Conservation (phyloP, 2,888 invertebrate species). For the Drosophila siamana region DNA sequence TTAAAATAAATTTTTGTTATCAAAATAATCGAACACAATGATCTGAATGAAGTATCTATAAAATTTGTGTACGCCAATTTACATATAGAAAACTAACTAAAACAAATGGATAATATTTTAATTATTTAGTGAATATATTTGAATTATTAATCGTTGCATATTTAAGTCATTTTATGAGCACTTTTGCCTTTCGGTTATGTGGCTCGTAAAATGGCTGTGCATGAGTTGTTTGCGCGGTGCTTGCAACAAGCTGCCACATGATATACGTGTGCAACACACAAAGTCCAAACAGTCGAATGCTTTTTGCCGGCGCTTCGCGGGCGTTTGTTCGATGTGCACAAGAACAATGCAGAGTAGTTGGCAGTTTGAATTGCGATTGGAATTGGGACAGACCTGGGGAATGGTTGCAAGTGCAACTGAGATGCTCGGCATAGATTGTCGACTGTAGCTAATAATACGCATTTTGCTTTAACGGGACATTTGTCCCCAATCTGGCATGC, state of each 20-base stretch:
- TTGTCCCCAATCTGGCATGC: slow-evolving; percentile 66
- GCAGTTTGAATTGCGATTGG: slow-evolving; percentile 32
- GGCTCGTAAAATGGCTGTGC: slow-evolving; percentile 10
- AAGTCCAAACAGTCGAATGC: slow-evolving; percentile 6
- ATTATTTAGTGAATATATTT: neutral
- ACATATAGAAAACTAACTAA: no score
- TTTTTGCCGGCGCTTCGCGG: slow-evolving; percentile 6
- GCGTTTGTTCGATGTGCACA: slow-evolving; percentile 35
- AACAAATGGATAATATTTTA: no score
- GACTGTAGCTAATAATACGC: slow-evolving; percentile 64
- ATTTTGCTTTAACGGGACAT: slow-evolving; percentile 66
- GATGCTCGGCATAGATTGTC: slow-evolving; percentile 65
- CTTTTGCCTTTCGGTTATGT: neutral
- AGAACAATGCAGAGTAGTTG: slow-evolving; percentile 45
- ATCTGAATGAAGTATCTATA: no score
- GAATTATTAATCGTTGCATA: neutral
- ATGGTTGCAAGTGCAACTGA: slow-evolving; percentile 34
- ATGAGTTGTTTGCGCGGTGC: slow-evolving; percentile 10
- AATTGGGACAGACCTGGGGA: slow-evolving; percentile 19
- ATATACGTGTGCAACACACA: slow-evolving; percentile 28
- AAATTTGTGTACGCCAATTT: no score
- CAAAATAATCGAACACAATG: no score
- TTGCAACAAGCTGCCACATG: slow-evolving; percentile 48
- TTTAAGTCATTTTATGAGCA: neutral
- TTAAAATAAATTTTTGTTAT: no score